A percentile compares a stretch with the other conserved stretches of the same genome.
These are phyloP conservation scores for Peromyscus attwateri DNA, from an alignment of 2,797 vertebrate species.

Conservation along the genomic window DNA sequence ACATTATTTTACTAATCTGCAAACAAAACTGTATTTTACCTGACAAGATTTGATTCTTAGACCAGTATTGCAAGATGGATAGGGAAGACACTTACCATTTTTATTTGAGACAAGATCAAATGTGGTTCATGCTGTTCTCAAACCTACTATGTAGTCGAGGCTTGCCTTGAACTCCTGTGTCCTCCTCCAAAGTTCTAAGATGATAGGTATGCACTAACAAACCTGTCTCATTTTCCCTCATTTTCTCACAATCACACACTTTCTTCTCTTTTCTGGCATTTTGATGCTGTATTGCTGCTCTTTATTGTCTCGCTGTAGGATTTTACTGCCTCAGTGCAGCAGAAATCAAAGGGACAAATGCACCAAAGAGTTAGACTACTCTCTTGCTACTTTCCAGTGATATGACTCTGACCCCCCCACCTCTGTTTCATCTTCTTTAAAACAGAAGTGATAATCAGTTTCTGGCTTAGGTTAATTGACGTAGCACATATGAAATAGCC, in stretches of 20 bases:
- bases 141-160: not conserved
- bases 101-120: not conserved
- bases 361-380: not conserved
- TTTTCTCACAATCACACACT: constrained; percentile 23
- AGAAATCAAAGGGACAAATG: not conserved
- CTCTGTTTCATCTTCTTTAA: not conserved
- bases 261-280: not conserved
- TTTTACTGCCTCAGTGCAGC: not conserved
- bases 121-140: not conserved
- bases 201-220: not conserved
- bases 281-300: not conserved
- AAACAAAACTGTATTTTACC: not conserved
- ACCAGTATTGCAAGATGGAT: not conserved
- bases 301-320: not conserved
- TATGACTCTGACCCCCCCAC: not conserved
- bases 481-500: not conserved
- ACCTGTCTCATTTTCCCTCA: not conserved
- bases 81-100: not conserved
- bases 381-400: not conserved
- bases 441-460: not conserved
- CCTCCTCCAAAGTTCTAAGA: not conserved
- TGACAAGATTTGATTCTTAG: not conserved
- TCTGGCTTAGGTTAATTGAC: not conserved
- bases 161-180: not conserved
- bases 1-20: not conserved